A percentile compares a stretch with the other conserved stretches of the same genome.
These are phyloP conservation scores for Passer domesticus DNA, from an alignment of 2,113 vertebrate species.

Conservation along the genomic window DNA sequence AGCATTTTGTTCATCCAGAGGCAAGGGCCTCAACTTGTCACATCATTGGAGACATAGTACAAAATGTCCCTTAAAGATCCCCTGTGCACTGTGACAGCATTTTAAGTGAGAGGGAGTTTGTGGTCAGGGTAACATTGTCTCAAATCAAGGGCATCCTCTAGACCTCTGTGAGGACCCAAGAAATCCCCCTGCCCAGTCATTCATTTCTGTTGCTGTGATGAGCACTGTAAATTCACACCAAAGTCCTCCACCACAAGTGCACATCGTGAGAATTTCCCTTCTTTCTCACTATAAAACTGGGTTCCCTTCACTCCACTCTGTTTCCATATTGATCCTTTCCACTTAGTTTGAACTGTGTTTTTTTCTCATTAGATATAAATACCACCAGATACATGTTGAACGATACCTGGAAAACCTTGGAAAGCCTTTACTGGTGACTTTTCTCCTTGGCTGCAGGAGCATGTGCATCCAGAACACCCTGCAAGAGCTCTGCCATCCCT, in stretches of 20 bases:
- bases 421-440: not conserved
- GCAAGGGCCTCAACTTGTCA: not conserved
- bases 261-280: fast-evolving
- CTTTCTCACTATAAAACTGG: not conserved
- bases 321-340: not conserved
- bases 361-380: not conserved
- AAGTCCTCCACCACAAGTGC: not conserved
- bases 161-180: not conserved
- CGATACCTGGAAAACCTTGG: not conserved
- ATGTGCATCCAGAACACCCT: not conserved
- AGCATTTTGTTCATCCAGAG: not conserved
- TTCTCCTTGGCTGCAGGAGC: not conserved
- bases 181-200: not conserved
- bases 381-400: not conserved
- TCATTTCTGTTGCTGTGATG: fast-evolving
- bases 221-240: not conserved
- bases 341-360: not conserved
- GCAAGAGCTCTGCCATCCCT: not conserved
- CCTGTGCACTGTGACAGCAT: not conserved
- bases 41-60: fast-evolving
- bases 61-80: not conserved
- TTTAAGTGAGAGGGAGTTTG: not conserved
- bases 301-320: not conserved
- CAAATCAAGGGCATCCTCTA: not conserved
- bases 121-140: not conserved